A percentile compares a stretch with the other conserved stretches of the same genome.
Conservation (phyloP, 2,888 invertebrate genomes). For the Coenonympha arcania region DNA sequence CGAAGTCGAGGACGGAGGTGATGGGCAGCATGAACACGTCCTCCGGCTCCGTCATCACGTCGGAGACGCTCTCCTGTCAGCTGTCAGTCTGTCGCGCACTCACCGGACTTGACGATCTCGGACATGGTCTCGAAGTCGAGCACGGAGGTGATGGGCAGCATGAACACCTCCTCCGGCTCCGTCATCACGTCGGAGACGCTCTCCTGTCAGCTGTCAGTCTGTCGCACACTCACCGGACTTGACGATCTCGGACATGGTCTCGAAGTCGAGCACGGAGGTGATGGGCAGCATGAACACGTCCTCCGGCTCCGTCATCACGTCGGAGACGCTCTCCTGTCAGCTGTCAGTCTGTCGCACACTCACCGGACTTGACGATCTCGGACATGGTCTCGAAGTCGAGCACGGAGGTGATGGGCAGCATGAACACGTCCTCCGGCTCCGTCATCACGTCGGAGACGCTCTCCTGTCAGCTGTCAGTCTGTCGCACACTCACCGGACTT, state of each 20-base stretch:
- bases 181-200: slow-evolving; percentile 97
- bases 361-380: slow-evolving; percentile 94
- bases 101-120: slow-evolving; percentile 94
- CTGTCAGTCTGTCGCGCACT: slow-evolving; percentile 80
- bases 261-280: slow-evolving; percentile 92
- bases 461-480: not conserved
- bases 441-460: slow-evolving; percentile 60
- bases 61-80: slow-evolving; percentile 92
- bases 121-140: slow-evolving; percentile 98
- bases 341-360: slow-evolving; percentile 87
- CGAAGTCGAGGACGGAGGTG: slow-evolving; percentile 92
- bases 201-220: slow-evolving; percentile 96
- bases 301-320: slow-evolving; percentile 97
- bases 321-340: slow-evolving; percentile 91
- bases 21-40: slow-evolving; percentile 97
- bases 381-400: slow-evolving; percentile 98
- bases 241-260: slow-evolving; percentile 97
- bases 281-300: slow-evolving; percentile 97
- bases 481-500: slow-evolving; percentile 79
- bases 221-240: slow-evolving; percentile 85
- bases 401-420: slow-evolving; percentile 90
- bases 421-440: slow-evolving; percentile 94
- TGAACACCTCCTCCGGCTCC: slow-evolving; percentile 94
- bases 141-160: slow-evolving; percentile 90
- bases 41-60: slow-evolving; percentile 97